phyloP scores from a whole-genome alignment of 2,888 invertebrate species.

The Serripes groenlandicus region DNA sequence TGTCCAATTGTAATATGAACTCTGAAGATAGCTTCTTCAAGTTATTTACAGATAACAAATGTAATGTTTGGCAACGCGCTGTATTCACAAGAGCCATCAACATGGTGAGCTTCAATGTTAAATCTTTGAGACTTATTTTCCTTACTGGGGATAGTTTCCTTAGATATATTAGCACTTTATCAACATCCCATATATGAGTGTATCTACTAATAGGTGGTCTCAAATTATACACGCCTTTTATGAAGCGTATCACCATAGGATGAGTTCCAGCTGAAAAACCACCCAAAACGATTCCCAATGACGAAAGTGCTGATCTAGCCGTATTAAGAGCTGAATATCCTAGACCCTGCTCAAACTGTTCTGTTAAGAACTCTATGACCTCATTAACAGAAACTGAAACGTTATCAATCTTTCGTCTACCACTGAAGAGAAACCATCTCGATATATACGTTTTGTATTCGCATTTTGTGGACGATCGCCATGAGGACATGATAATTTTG shows the following conservation, averaged over 20 bases:
- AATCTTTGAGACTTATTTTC: background rate
- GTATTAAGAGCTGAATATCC: constrained; percentile 59
- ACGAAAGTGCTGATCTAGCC: constrained; percentile 47
- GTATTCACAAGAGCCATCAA: constrained; percentile 25
- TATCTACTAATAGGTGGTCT: background rate
- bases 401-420: constrained; percentile 48
- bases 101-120: constrained; percentile 17
- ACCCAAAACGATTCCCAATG: constrained; percentile 33
- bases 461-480: constrained; percentile 52
- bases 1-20: constrained; percentile 12
- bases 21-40: constrained; percentile 5
- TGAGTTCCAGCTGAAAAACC: constrained; percentile 37
- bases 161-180: constrained; percentile 10
- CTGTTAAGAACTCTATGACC: constrained; percentile 52
- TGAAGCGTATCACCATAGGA: constrained; percentile 52
- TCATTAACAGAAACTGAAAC: constrained; percentile 47
- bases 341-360: constrained; percentile 28
- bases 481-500: constrained; percentile 58
- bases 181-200: no score
- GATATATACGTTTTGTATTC: constrained; percentile 54
- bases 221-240: constrained; percentile 49
- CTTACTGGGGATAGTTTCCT: constrained; percentile 13
- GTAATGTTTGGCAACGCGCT: constrained; percentile 8
- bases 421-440: constrained; percentile 62
- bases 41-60: constrained; percentile 11